phyloP scores from a whole-genome alignment of 1,140 invertebrate genomes.

The Panulirus ornatus region DNA sequence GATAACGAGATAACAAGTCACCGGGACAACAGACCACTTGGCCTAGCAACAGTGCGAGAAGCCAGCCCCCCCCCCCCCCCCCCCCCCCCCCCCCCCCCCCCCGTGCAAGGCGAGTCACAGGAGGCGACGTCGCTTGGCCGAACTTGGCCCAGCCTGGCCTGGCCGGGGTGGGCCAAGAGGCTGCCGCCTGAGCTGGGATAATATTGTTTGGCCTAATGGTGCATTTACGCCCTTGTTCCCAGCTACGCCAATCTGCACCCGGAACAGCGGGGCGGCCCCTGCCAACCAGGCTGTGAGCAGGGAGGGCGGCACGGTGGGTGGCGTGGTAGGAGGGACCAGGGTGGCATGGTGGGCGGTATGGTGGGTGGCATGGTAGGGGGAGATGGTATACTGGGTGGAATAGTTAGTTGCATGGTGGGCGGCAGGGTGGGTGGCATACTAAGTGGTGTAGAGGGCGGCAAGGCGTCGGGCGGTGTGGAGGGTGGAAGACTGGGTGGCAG shows the following conservation, averaged over 20 bases:
- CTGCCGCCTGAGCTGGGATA: slow-evolving; percentile 65
- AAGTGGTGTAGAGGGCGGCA: not conserved
- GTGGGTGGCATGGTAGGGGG: not conserved
- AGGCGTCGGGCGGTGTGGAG: not conserved
- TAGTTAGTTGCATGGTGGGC: not conserved
- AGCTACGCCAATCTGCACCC: slow-evolving; percentile 61
- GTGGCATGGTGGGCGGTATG: not conserved
- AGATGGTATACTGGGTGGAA: not conserved
- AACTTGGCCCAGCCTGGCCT: too few species aligned
- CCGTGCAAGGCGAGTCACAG: too few species aligned
- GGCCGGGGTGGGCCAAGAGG: slow-evolving; percentile 19
- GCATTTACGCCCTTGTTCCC: slow-evolving; percentile 71
- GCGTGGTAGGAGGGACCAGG: not conserved
- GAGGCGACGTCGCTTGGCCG: too few species aligned
- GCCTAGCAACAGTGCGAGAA: too few species aligned
- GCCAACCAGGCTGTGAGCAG: not conserved
- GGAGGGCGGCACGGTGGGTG: not conserved
- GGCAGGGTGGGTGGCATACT: not conserved
- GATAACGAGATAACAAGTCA: too few species aligned
- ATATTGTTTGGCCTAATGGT: slow-evolving; percentile 69
- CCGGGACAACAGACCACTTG: too few species aligned
- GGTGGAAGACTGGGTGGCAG: not conserved
- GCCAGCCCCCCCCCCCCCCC: too few species aligned
- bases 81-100: too few species aligned
- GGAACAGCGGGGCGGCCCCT: slow-evolving; percentile 4